phyloP scores from a whole-genome alignment of 2,113 vertebrate species.

The Tragelaphus scriptus region DNA sequence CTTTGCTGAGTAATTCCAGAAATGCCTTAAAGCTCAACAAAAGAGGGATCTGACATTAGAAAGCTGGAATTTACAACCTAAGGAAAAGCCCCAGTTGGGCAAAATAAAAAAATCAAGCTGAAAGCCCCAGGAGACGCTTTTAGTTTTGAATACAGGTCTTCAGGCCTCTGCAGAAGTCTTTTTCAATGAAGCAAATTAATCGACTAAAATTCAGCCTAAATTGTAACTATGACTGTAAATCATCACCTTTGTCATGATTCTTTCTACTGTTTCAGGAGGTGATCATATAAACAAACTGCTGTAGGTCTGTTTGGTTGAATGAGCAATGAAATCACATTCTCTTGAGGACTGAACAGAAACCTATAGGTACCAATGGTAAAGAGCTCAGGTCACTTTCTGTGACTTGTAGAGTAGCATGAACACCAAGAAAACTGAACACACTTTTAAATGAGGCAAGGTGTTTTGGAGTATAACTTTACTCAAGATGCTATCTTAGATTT shows the following conservation, averaged over 20 bases:
- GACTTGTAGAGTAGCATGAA: constrained; percentile 69
- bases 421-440: constrained; percentile 47
- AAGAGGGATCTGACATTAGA: constrained; percentile 49
- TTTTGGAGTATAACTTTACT: constrained; percentile 43
- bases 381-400: constrained; percentile 81
- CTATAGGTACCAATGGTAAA: constrained; percentile 70
- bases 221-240: constrained; percentile 70
- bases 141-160: constrained; percentile 28
- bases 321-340: constrained; percentile 78
- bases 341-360: constrained; percentile 72
- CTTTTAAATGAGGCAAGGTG: constrained; percentile 20
- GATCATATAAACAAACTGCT: constrained; percentile 90
- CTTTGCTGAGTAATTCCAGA: constrained; percentile 67
- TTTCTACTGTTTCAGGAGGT: constrained; percentile 72
- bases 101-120: constrained; percentile 61
- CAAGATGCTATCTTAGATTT: background rate
- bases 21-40: constrained; percentile 59
- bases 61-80: constrained; percentile 70
- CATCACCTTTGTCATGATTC: constrained; percentile 74
- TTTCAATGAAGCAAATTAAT: constrained; percentile 60
- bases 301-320: constrained; percentile 87
- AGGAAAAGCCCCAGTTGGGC: constrained; percentile 73
- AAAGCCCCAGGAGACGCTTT: constrained; percentile 18
- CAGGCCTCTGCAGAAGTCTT: constrained; percentile 9
- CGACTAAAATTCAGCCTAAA: constrained; percentile 45